Conservation (phyloP, 1,140 invertebrate species). For the Danaus melanippus region DNA sequence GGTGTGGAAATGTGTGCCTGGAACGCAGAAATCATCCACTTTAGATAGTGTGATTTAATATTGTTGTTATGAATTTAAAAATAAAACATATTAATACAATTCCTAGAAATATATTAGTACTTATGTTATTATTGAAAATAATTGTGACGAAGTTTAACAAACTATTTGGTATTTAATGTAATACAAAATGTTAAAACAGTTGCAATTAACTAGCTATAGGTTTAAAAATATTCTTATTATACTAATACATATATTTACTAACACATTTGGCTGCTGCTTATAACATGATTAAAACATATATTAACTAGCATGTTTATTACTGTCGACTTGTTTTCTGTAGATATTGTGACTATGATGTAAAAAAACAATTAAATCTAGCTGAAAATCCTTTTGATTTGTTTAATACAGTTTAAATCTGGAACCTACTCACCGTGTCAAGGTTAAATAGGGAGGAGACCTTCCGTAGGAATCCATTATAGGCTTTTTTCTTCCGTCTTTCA, state of each 20-base stretch:
- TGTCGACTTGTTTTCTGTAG: no score
- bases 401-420: slow-evolving; percentile 9
- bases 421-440: slow-evolving; percentile 83
- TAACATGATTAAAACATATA: slow-evolving; percentile 1
- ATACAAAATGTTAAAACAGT: background rate
- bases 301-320: background rate
- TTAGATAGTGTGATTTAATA: slow-evolving; percentile 8
- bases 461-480: slow-evolving; percentile 86
- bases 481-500: slow-evolving; percentile 82
- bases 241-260: background rate
- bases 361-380: slow-evolving; percentile 1
- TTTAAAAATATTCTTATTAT: background rate
- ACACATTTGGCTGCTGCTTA: slow-evolving; percentile 23
- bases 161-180: slow-evolving; percentile 2
- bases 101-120: background rate
- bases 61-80: no score
- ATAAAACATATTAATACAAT: slow-evolving; percentile 1
- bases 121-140: background rate
- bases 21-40: slow-evolving; percentile 36
- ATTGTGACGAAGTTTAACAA: slow-evolving; percentile 4
- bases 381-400: slow-evolving; percentile 5
- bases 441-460: slow-evolving; percentile 90
- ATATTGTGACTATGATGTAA: no score
- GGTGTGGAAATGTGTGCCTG: slow-evolving; percentile 69
- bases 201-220: no score